Conservation (phyloP, 64 coral and sea anemone species). For the Astreopora myriophthalma region DNA sequence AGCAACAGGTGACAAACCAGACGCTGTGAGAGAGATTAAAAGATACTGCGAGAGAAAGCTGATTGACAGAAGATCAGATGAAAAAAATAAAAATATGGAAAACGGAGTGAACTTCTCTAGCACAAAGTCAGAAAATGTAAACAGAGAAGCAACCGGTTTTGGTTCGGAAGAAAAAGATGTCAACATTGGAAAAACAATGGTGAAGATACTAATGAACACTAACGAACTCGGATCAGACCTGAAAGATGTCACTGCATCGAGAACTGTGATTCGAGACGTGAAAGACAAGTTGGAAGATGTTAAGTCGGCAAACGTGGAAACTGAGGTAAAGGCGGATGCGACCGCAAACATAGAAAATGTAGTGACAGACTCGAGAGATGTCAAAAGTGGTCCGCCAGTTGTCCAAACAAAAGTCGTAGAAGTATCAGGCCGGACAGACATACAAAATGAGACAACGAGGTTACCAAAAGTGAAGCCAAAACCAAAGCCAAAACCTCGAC, state of each 20-base stretch:
- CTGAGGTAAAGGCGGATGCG: neutral
- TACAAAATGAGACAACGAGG: neutral
- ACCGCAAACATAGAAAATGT: neutral
- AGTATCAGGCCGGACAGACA: neutral
- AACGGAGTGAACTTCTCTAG: neutral
- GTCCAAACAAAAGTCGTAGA: too few species aligned
- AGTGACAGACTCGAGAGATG: neutral
- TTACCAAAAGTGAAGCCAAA: neutral
- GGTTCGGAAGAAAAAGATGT: neutral
- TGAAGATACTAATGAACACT: neutral
- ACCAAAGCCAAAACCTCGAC: neutral
- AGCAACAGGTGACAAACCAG: too few species aligned
- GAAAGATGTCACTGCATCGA: neutral
- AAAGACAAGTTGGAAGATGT: neutral
- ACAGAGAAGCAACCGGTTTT: neutral
- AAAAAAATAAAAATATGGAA: neutral
- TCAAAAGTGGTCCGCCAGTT: neutral
- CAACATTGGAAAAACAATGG: neutral
- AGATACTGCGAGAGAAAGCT: neutral
- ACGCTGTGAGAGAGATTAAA: neutral
- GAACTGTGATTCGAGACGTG: neutral
- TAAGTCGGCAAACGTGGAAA: neutral
- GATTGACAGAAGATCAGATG: neutral
- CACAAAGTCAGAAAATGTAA: neutral
- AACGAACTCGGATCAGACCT: too few species aligned